Conservation (phyloP, 2,797 vertebrate genomes). For the Darevskia mixta region DNA sequence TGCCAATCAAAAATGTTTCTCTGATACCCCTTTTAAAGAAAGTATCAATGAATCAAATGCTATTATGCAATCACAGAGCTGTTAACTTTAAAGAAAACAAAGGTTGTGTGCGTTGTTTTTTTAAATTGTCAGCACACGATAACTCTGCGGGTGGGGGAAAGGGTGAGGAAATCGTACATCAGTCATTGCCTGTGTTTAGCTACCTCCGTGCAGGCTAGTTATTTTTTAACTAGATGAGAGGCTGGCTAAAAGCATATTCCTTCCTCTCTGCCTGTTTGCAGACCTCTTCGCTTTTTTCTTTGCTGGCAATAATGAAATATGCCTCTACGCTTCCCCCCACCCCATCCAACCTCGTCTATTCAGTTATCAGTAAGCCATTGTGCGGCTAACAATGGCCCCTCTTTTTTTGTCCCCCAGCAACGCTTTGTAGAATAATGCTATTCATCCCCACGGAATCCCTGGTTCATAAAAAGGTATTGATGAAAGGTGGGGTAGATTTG, state of each 20-base stretch:
- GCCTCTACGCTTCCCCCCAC: conserved; percentile 42
- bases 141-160: conserved; percentile 21
- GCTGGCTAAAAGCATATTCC: conserved; percentile 50
- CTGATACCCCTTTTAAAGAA: background rate
- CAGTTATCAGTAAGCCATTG: conserved; percentile 61
- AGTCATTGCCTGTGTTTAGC: conserved; percentile 52
- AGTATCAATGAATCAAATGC: background rate
- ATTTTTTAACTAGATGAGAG: conserved; percentile 58
- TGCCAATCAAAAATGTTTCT: background rate
- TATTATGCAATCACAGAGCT: too few relatives aligned
- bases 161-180: conserved; percentile 47
- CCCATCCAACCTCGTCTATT: conserved; percentile 28
- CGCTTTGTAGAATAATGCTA: conserved; percentile 64
- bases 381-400: conserved; percentile 59
- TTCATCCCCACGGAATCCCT: conserved; percentile 60
- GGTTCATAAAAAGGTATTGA: conserved; percentile 57
- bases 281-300: conserved; percentile 62
- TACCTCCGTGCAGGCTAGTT: conserved; percentile 50
- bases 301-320: conserved; percentile 46
- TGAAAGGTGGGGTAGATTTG: conserved; percentile 72
- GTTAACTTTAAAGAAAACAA: background rate
- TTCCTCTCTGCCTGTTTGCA: conserved; percentile 55
- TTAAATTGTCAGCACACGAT: background rate
- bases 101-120: background rate
- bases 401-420: conserved; percentile 47